Evolutionary conservation across 2,888 invertebrate genomes (phyloP).

Genomic region (Alloplasta piceator): DNA sequence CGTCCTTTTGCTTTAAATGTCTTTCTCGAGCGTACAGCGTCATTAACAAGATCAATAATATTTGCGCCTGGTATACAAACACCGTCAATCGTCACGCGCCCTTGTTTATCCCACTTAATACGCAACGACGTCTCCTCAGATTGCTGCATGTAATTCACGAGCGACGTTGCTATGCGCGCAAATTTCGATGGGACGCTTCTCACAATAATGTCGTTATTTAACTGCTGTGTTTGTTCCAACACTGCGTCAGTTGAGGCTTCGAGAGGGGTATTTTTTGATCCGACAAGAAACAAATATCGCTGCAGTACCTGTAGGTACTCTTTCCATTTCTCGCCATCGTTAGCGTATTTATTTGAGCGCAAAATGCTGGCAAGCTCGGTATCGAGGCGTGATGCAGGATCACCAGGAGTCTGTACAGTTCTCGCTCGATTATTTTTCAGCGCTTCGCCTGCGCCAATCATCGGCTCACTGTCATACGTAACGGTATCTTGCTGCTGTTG

Average conservation of each 20-base stretch:
- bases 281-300: constrained; percentile 38
- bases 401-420: constrained; percentile 31
- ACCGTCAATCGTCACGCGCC: constrained; percentile 1
- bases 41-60: constrained; percentile 46
- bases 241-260: too few relatives aligned
- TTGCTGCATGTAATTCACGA: background rate
- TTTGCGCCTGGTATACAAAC: constrained; percentile 18
- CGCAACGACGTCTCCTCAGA: background rate
- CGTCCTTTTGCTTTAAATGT: constrained; percentile 22
- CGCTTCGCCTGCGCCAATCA: background rate
- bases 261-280: background rate
- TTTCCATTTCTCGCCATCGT: constrained; percentile 49
- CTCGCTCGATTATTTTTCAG: background rate
- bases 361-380: constrained; percentile 25
- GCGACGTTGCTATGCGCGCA: background rate
- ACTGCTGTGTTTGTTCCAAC: background rate
- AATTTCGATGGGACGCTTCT: background rate
- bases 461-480: background rate
- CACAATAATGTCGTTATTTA: background rate
- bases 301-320: constrained; percentile 39
- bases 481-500: background rate
- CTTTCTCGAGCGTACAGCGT: constrained; percentile 33
- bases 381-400: constrained; percentile 18
- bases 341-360: background rate
- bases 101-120: constrained; percentile 39